Conservation (phyloP, 1,140 invertebrate genomes). For the Drosophila gunungcola region DNA sequence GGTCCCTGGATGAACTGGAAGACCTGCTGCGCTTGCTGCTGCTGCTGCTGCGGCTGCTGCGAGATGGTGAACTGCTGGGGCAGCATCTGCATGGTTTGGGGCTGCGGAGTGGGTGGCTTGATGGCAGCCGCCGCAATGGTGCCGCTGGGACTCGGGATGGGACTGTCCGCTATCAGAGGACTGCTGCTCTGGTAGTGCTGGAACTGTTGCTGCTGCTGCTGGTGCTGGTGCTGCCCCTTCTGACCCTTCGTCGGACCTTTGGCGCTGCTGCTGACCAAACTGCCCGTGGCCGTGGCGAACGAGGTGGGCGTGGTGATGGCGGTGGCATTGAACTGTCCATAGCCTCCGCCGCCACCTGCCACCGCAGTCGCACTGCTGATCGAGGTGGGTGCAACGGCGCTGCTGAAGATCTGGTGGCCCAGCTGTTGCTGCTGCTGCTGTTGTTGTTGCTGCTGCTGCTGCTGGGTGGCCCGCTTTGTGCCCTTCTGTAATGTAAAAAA, state of each 20-base stretch:
- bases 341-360: slow-evolving; percentile 31
- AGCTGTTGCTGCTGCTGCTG: slow-evolving; percentile 65
- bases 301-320: slow-evolving; percentile 72
- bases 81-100: slow-evolving; percentile 76
- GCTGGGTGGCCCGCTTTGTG: slow-evolving; percentile 71
- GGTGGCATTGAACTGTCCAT: slow-evolving; percentile 54
- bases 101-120: slow-evolving; percentile 79
- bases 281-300: slow-evolving; percentile 69
- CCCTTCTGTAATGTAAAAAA: slow-evolving; percentile 68
- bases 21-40: slow-evolving; percentile 67
- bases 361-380: slow-evolving; percentile 48
- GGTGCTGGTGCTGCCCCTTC: slow-evolving; percentile 77
- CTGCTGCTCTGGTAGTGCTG: slow-evolving; percentile 82
- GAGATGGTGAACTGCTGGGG: slow-evolving; percentile 80
- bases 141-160: slow-evolving; percentile 77
- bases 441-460: slow-evolving; percentile 41
- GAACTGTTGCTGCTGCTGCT: slow-evolving; percentile 69
- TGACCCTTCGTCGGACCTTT: slow-evolving; percentile 78
- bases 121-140: slow-evolving; percentile 75
- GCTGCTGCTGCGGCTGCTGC: slow-evolving; percentile 64
- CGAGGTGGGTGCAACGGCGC: slow-evolving; percentile 73
- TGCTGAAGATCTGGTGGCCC: slow-evolving; percentile 73
- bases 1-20: slow-evolving; percentile 83
- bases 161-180: slow-evolving; percentile 83
- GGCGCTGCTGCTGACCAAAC: slow-evolving; percentile 79